Conservation (phyloP, 2,113 vertebrate species). For the Pongo abelii region DNA sequence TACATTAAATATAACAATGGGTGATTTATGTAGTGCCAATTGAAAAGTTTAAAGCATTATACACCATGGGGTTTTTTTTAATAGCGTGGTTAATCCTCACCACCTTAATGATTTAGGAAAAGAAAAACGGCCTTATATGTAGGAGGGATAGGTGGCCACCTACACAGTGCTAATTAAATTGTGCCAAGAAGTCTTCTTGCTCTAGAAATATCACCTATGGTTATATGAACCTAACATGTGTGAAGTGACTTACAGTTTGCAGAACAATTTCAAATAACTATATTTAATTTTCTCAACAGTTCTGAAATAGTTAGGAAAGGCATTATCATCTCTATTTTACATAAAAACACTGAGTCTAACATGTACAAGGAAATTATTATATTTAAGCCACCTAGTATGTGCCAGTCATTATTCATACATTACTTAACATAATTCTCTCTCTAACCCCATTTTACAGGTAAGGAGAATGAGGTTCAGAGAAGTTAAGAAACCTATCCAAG, state of each 20-base stretch:
- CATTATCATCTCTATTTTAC: not conserved
- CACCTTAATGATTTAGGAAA: not conserved
- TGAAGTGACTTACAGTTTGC: slow-evolving; percentile 24
- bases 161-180: slow-evolving; percentile 22
- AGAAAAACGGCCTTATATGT: not conserved
- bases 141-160: not conserved
- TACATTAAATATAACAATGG: slow-evolving; percentile 48
- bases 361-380: not conserved
- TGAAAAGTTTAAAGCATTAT: slow-evolving; percentile 53
- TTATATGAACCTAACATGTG: not conserved
- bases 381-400: slow-evolving; percentile 15
- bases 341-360: not conserved
- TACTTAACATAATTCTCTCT: not conserved
- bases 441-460: not conserved
- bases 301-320: not conserved
- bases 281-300: slow-evolving; percentile 10
- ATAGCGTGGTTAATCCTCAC: slow-evolving; percentile 21
- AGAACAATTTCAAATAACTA: slow-evolving; percentile 19
- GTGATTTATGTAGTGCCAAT: slow-evolving; percentile 24
- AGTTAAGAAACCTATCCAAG: not conserved
- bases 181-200: slow-evolving; percentile 2
- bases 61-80: not conserved
- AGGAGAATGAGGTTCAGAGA: not conserved
- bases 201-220: not conserved
- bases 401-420: not conserved